Percentiles rank a stretch among this genome's conserved stretches.
These are phyloP conservation scores for Gnathochromis pfefferi DNA, from an alignment of 2,113 vertebrate genomes.

Conservation along the genomic window DNA sequence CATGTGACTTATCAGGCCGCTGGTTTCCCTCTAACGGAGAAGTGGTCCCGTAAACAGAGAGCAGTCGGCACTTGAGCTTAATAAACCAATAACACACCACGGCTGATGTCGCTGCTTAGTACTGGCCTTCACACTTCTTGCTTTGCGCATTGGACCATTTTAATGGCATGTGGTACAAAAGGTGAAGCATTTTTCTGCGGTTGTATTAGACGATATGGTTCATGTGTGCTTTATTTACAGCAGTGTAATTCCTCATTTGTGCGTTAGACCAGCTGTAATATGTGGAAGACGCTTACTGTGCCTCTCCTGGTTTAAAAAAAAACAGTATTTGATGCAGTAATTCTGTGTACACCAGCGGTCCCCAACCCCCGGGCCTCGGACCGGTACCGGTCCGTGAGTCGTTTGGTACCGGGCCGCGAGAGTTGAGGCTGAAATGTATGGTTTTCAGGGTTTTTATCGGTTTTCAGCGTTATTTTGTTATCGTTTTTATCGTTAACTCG, in stretches of 20 bases:
- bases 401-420: too few species aligned
- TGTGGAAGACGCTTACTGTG: background rate
- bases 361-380: too few species aligned
- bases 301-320: background rate
- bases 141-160: background rate
- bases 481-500: too few species aligned
- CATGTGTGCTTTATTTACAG: background rate
- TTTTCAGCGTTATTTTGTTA: too few species aligned
- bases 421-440: too few species aligned
- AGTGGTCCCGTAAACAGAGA: slow-evolving; percentile 45
- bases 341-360: background rate
- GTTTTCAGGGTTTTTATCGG: too few species aligned
- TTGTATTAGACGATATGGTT: background rate
- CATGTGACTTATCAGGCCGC: slow-evolving; percentile 35
- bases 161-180: background rate
- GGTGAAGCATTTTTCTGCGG: background rate
- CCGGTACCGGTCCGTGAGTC: too few species aligned
- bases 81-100: background rate
- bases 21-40: slow-evolving; percentile 40
- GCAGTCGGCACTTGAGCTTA: background rate
- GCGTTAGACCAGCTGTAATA: background rate
- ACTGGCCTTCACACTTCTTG: background rate
- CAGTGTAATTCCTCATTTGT: background rate
- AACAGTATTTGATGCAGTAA: background rate
- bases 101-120: slow-evolving; percentile 5